These are phyloP conservation scores for Coelopa pilipes DNA, from an alignment of 2,888 invertebrate genomes.

Conservation along the genomic window DNA sequence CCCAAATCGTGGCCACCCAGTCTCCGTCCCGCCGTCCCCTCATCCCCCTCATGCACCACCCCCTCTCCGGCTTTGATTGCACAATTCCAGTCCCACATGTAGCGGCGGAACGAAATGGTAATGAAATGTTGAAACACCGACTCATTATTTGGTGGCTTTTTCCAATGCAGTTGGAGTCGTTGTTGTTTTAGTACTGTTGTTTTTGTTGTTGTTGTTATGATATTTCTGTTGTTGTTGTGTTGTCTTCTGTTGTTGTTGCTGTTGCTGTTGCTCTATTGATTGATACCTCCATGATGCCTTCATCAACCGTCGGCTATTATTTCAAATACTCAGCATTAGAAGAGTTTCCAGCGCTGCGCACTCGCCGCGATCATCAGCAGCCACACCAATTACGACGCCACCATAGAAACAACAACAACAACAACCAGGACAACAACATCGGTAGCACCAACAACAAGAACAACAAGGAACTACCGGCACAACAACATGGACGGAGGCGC, in stretches of 20 bases:
- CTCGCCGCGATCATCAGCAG: background rate
- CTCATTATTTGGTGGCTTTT: background rate
- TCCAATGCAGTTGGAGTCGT: background rate
- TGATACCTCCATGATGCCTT: background rate
- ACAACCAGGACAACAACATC: background rate
- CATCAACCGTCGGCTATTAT: background rate
- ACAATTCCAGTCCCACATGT: too few relatives aligned
- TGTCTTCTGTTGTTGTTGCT: background rate
- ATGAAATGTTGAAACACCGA: too few relatives aligned
- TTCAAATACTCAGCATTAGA: slow-evolving; percentile 17
- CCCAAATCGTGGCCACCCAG: too few relatives aligned
- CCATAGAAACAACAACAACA: background rate
- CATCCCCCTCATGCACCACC: too few relatives aligned
- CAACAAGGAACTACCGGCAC: slow-evolving; percentile 3
- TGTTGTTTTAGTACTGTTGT: background rate
- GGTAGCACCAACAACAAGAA: slow-evolving; percentile 1
- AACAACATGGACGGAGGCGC: background rate
- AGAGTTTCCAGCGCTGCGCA: background rate
- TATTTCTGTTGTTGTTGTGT: background rate
- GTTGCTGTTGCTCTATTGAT: background rate
- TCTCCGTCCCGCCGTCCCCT: too few relatives aligned
- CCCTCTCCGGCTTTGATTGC: too few relatives aligned
- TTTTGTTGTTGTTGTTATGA: background rate
- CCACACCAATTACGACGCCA: background rate
- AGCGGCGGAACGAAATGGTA: too few relatives aligned